phyloP scores from a whole-genome alignment of 2,797 vertebrate genomes.

The Kryptopterus vitreolus region DNA sequence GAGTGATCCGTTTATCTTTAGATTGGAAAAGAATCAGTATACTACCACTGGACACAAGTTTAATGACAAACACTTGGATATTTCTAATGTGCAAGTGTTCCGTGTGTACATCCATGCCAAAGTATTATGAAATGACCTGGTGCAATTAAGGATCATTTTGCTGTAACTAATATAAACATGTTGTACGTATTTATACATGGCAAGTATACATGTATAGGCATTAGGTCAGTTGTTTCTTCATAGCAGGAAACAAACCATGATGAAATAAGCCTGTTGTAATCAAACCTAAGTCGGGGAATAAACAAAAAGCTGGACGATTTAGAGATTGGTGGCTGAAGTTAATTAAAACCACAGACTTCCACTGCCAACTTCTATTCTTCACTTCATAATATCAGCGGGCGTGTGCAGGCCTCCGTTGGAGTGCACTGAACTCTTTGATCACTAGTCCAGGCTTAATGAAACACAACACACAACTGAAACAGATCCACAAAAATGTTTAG shows the following conservation, averaged over 20 bases:
- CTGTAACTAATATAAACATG: slow-evolving; percentile 17
- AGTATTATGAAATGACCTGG: slow-evolving; percentile 10
- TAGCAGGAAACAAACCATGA: slow-evolving; percentile 18
- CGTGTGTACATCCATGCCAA: neutral
- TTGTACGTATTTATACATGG: slow-evolving; percentile 23
- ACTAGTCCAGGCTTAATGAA: slow-evolving; percentile 44
- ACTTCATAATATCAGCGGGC: slow-evolving; percentile 63
- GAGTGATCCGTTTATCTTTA: neutral
- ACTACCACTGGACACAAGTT: neutral
- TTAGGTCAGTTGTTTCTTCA: slow-evolving; percentile 10
- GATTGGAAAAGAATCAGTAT: neutral
- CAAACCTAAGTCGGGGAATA: neutral
- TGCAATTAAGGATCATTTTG: slow-evolving; percentile 4
- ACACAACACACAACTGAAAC: slow-evolving; percentile 42
- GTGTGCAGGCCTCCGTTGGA: slow-evolving; percentile 27
- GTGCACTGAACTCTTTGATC: slow-evolving; percentile 55
- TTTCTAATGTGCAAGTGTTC: neutral
- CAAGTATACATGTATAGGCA: neutral
- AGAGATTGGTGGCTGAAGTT: slow-evolving; percentile 21
- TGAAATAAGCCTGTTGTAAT: slow-evolving; percentile 8
- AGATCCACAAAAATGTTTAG: slow-evolving; percentile 23
- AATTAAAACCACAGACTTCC: slow-evolving; percentile 38
- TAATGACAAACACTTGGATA: neutral
- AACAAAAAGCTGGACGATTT: slow-evolving; percentile 7
- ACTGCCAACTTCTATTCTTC: slow-evolving; percentile 62